Base-by-base conservation (phyloP, 35 echinoderm and acorn worm species). In the Nesometra sesokonis region DNA sequence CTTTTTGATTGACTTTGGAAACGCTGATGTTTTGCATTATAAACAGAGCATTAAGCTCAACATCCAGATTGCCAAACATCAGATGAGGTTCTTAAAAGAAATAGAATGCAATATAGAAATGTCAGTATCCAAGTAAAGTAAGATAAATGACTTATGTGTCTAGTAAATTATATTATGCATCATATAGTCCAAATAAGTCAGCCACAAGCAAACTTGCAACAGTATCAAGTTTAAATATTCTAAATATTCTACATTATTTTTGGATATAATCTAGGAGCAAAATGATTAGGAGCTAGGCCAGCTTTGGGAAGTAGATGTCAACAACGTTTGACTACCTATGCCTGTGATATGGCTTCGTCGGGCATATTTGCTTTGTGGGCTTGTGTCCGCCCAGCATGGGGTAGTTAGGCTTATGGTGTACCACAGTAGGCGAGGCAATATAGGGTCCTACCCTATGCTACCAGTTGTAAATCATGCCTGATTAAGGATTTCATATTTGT, bases 191-290 rank as follows among this genome's bases (percentile, higher is more conserved):
- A 43, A 43, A 43, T 43, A 43, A 43, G 38, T 15, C 15, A 43
- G 38, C 38, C 38, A 43, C 38, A 15, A 43, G 38, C 38, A 43
- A 43, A 43, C 38, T 43, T 43, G 52, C 52, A 67, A 67, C 52
- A 67, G 52, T 67, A 67, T 67, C 52, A 67, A 67, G 52, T 67
- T 67, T 67, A 67, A 67, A 67, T 67, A 67, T 67, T 67, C 52
- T 2, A 67, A 67, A 19, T 67, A 67, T 67, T 67, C 23, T 27
- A 19, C 52, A 67, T 67, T 67, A 67, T 67, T 67, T 67, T 67
- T 67, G 23, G 52, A 67, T 67, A 67, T 19, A 27, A 13, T 67
- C 52, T 27, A 19, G 52, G 52, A 67, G 52, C 52, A 67, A 19
- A 67, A 11, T 19, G 52, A 67, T 67, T 67, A 67, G 9, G 0